A percentile compares a stretch with the other conserved stretches of the same genome.
Evolutionary conservation across 2,797 vertebrate species (phyloP).

Genomic region (Sarcoramphus papa): DNA sequence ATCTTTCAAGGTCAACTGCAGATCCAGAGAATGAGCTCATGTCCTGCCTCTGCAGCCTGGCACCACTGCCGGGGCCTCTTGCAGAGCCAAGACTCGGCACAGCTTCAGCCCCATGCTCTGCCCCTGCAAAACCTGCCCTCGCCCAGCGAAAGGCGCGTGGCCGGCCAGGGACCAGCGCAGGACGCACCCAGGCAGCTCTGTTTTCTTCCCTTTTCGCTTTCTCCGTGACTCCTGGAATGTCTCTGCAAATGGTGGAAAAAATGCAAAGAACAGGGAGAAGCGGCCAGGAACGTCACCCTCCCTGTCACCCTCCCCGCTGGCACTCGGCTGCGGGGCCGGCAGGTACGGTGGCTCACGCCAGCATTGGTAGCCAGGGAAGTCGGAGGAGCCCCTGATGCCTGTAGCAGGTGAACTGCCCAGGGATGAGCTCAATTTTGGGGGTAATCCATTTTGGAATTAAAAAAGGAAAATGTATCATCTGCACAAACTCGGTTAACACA

Average conservation of each 20-base stretch:
- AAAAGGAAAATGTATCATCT: background rate
- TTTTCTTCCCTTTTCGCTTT: background rate
- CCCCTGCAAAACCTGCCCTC: background rate
- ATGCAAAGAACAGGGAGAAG: background rate
- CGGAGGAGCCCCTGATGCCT: background rate
- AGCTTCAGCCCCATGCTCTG: background rate
- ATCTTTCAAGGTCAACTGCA: background rate
- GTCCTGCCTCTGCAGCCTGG: background rate
- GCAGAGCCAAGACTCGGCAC: background rate
- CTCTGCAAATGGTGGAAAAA: slow-evolving; percentile 36
- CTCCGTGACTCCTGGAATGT: background rate
- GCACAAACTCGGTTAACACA: background rate
- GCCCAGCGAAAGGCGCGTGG: fast-evolving
- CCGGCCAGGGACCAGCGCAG: fast-evolving
- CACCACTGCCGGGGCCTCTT: background rate
- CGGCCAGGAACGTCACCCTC: background rate
- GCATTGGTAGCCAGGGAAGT: background rate
- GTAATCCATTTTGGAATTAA: background rate
- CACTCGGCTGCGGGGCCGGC: fast-evolving
- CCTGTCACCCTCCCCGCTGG: background rate
- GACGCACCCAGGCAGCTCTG: background rate
- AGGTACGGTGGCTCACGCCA: background rate
- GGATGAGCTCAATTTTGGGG: background rate
- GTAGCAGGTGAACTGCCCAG: background rate
- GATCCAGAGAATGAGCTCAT: slow-evolving; percentile 16